Evolutionary conservation across 1,140 invertebrate genomes (phyloP).

Genomic region (Nasonia giraulti): DNA sequence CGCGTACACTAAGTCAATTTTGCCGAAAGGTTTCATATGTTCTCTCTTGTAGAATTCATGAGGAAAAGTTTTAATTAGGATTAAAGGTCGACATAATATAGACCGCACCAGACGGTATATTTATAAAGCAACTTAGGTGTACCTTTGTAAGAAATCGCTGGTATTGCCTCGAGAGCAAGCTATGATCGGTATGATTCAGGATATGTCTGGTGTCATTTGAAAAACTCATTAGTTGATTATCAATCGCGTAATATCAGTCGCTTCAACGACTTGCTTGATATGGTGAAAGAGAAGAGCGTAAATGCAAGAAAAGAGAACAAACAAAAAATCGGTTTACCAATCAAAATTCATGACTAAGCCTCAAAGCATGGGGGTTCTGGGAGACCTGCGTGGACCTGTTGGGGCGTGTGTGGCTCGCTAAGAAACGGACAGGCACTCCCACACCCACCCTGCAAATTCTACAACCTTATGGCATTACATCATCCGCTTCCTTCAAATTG

Average conservation of each 20-base stretch:
- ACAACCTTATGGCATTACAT: slow-evolving; percentile 25
- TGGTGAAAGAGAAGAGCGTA: slow-evolving; percentile 28
- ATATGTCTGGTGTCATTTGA: not conserved
- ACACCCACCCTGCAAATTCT: slow-evolving; percentile 58
- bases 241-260: no score
- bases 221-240: not conserved
- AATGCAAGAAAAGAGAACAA: not conserved
- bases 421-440: slow-evolving; percentile 75
- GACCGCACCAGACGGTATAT: not conserved
- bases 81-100: slow-evolving; percentile 1
- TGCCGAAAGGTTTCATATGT: not conserved
- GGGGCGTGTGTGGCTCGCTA: slow-evolving; percentile 75
- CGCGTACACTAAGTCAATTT: not conserved
- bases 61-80: not conserved
- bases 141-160: not conserved
- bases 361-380: slow-evolving; percentile 66
- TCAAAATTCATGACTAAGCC: slow-evolving; percentile 70
- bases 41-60: not conserved
- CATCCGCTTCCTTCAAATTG: slow-evolving; percentile 41
- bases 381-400: slow-evolving; percentile 74
- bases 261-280: not conserved
- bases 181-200: not conserved
- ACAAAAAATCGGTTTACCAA: slow-evolving; percentile 43
- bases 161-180: not conserved
- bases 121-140: slow-evolving; percentile 4